These are phyloP conservation scores for Bombus breviceps DNA, from an alignment of 1,140 invertebrate species.

Conservation along the genomic window DNA sequence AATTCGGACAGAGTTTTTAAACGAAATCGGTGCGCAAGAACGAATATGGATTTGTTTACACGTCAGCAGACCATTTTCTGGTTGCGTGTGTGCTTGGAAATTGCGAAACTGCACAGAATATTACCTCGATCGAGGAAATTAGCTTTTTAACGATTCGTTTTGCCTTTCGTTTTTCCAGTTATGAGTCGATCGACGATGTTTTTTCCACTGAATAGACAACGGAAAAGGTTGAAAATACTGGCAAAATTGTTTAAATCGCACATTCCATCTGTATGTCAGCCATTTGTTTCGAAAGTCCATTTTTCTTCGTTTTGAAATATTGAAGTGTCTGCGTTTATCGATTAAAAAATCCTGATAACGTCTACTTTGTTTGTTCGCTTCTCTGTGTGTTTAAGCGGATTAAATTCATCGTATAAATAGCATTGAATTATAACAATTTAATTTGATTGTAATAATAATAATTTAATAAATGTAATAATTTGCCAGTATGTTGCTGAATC, in stretches of 20 bases:
- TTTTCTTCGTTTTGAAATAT: not conserved
- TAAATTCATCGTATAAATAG: too few species aligned
- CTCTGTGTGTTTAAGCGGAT: too few species aligned
- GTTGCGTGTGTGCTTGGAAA: not conserved
- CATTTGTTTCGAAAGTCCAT: too few species aligned
- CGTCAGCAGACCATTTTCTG: not conserved
- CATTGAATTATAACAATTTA: too few species aligned
- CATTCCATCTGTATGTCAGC: too few species aligned
- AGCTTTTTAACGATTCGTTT: not conserved
- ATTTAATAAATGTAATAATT: too few species aligned
- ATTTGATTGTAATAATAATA: too few species aligned
- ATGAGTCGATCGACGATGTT: not conserved
- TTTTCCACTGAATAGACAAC: not conserved
- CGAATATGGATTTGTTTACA: constrained; percentile 22
- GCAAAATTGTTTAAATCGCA: not conserved
- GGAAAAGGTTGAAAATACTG: not conserved
- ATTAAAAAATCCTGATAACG: too few species aligned
- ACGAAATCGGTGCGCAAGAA: not conserved
- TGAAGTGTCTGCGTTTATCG: too few species aligned
- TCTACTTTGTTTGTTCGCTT: too few species aligned
- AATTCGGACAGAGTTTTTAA: not conserved
- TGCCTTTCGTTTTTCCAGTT: not conserved
- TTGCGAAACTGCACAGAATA: not conserved
- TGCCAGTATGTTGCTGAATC: too few species aligned
- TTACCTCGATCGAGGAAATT: not conserved